Percentiles rank a stretch among this genome's conserved stretches.
phyloP scores from a whole-genome alignment of 2,113 vertebrate species.

The Periophthalmodon schlosseri region DNA sequence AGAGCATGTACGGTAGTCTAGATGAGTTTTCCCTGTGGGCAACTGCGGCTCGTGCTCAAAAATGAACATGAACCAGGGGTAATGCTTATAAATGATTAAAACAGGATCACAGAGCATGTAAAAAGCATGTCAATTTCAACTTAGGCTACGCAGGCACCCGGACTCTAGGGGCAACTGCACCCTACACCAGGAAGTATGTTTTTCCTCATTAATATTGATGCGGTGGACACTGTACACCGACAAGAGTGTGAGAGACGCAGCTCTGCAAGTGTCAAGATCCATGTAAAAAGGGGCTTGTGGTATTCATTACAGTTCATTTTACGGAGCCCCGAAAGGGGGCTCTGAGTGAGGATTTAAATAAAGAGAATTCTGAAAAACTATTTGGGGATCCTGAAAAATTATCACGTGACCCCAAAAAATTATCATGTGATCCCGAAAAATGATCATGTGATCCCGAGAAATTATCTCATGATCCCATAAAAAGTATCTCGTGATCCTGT shows the following conservation, averaged over 20 bases:
- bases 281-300: constrained; percentile 25
- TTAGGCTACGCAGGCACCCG: not conserved
- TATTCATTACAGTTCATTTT: constrained; percentile 14
- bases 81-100: constrained; percentile 65
- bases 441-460: too few species aligned
- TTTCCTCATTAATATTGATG: constrained; percentile 46
- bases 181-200: constrained; percentile 31
- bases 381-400: too few species aligned
- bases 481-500: too few species aligned
- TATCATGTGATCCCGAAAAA: too few species aligned
- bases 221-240: constrained; percentile 30
- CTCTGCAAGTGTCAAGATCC: constrained; percentile 20
- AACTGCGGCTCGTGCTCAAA: constrained; percentile 35
- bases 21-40: constrained; percentile 17
- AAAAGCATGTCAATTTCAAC: constrained; percentile 53
- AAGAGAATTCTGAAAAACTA: too few species aligned
- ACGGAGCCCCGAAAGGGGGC: too few species aligned
- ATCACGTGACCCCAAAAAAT: too few species aligned
- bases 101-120: constrained; percentile 58
- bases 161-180: constrained; percentile 10
- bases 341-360: too few species aligned
- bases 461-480: too few species aligned
- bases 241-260: constrained; percentile 8
- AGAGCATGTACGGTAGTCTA: constrained; percentile 8
- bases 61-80: constrained; percentile 49